Evolutionary conservation across 2,888 invertebrate genomes (phyloP).

Genomic region (Ichneumoninae sp.): DNA sequence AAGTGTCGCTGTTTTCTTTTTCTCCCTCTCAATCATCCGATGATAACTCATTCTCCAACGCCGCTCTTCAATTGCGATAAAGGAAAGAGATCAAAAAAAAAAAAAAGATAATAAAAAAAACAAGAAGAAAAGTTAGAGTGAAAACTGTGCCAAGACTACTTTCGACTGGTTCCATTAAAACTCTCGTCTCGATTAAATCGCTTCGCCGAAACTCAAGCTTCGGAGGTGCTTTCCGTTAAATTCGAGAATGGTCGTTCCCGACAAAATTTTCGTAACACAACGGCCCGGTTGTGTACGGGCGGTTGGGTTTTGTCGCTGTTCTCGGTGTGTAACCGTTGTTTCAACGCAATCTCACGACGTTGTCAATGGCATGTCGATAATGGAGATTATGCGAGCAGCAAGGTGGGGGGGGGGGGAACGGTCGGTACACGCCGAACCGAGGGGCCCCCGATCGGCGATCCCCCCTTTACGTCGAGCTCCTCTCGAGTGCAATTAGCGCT

Average conservation of each 20-base stretch:
- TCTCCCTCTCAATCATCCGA: slow-evolving; percentile 15
- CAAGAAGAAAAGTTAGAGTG: not conserved
- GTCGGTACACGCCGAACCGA: slow-evolving; percentile 59
- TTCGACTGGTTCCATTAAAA: slow-evolving; percentile 12
- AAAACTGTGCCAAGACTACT: slow-evolving; percentile 11
- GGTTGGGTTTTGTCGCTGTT: slow-evolving; percentile 6
- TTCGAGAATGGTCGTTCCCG: not conserved
- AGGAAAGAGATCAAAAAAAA: not conserved
- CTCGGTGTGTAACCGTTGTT: slow-evolving; percentile 20
- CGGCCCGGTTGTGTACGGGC: not conserved
- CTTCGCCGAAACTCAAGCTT: not conserved
- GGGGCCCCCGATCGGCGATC: slow-evolving; percentile 47
- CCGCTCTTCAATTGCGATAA: not conserved
- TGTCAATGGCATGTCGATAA: slow-evolving; percentile 66
- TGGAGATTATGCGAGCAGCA: slow-evolving; percentile 45
- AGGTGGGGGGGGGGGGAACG: slow-evolving; percentile 6
- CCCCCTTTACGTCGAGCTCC: slow-evolving; percentile 45
- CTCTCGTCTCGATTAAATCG: slow-evolving; percentile 22
- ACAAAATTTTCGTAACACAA: not conserved
- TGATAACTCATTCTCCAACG: slow-evolving; percentile 18
- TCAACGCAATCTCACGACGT: slow-evolving; percentile 32
- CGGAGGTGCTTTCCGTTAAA: not conserved
- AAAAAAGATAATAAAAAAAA: not conserved
- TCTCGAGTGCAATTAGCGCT: slow-evolving; percentile 82
- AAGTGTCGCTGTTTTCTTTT: slow-evolving; percentile 11